These are phyloP conservation scores for Vannuccia rotundouncinata DNA, from an alignment of 2,888 invertebrate genomes.

Conservation along the genomic window DNA sequence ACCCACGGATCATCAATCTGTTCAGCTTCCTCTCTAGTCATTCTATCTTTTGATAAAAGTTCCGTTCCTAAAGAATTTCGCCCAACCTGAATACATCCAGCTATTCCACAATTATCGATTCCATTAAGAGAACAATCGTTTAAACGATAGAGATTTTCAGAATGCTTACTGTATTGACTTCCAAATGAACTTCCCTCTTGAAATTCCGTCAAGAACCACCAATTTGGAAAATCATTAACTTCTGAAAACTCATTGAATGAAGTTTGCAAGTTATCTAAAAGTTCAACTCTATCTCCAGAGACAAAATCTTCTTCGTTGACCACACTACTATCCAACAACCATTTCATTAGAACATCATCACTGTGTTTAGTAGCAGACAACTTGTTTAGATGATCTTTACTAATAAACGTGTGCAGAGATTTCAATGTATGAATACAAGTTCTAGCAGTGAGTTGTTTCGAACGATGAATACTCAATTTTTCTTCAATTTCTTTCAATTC, in stretches of 20 bases:
- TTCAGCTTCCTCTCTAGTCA: slow-evolving; percentile 44
- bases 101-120: too few species aligned
- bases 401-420: not conserved
- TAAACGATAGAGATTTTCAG: too few species aligned
- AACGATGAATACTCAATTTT: not conserved
- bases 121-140: too few species aligned
- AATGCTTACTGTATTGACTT: too few species aligned
- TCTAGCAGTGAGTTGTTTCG: not conserved
- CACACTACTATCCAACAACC: too few species aligned
- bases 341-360: too few species aligned
- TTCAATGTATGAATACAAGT: not conserved
- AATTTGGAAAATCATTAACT: not conserved
- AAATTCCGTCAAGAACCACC: not conserved
- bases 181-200: too few species aligned
- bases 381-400: too few species aligned
- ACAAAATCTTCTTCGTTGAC: too few species aligned
- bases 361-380: too few species aligned
- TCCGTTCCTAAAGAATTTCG: slow-evolving; percentile 29
- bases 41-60: slow-evolving; percentile 42
- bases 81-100: too few species aligned
- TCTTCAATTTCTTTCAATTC: not conserved
- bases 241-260: not conserved
- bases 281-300: too few species aligned
- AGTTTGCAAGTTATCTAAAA: not conserved
- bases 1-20: slow-evolving; percentile 44